phyloP scores from a whole-genome alignment of 1,140 invertebrate genomes.

The Aradophagus sp. region DNA sequence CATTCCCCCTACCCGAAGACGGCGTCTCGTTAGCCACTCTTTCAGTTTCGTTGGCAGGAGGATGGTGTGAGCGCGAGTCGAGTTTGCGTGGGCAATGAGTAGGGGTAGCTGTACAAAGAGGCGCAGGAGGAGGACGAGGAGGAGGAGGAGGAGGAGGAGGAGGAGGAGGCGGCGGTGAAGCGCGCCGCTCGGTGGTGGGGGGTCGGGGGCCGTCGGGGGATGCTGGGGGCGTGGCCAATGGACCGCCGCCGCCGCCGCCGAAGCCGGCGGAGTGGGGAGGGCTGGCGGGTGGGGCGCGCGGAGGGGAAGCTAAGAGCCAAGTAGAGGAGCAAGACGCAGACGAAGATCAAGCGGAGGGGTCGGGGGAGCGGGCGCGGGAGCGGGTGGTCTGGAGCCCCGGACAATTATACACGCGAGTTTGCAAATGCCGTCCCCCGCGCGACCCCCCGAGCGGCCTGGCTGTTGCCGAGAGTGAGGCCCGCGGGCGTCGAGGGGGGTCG shows the following conservation, averaged over 20 bases:
- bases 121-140: not conserved
- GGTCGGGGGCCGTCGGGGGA: slow-evolving; percentile 45
- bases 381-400: slow-evolving; percentile 48
- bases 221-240: slow-evolving; percentile 64
- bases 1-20: slow-evolving; percentile 61
- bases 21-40: slow-evolving; percentile 67
- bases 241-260: too few relatives aligned
- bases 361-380: not conserved
- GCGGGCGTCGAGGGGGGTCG: slow-evolving; percentile 41
- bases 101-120: slow-evolving; percentile 3
- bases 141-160: slow-evolving; percentile 7
- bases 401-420: slow-evolving; percentile 70
- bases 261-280: slow-evolving; percentile 3
- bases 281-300: not conserved
- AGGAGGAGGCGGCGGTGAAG: slow-evolving; percentile 36
- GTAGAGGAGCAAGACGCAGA: too few relatives aligned
- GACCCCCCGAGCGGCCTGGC: too few relatives aligned
- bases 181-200: slow-evolving; percentile 21
- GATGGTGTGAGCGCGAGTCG: slow-evolving; percentile 47
- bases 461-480: slow-evolving; percentile 35
- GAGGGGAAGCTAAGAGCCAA: too few relatives aligned
- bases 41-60: slow-evolving; percentile 49
- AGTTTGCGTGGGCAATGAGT: slow-evolving; percentile 25
- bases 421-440: slow-evolving; percentile 65
- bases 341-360: too few relatives aligned